Conservation (phyloP, 2,888 invertebrate species). For the Chloromyia formosa region DNA sequence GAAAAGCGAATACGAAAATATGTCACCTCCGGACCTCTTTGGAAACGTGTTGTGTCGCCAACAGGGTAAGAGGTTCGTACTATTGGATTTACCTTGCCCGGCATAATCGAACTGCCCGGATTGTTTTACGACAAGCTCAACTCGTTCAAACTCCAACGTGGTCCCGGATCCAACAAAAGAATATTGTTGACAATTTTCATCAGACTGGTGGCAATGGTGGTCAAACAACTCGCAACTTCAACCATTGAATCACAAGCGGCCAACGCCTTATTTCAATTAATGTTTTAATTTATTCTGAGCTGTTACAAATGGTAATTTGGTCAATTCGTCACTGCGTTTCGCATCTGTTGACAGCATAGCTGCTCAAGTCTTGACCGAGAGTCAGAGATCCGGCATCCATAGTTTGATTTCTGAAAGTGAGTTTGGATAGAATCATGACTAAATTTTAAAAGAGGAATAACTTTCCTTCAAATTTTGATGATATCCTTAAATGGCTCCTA, state of each 20-base stretch:
- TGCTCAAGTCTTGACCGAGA: conserved; percentile 97
- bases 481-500: conserved; percentile 85
- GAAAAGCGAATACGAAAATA: conserved; percentile 46
- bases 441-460: neutral
- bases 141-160: conserved; percentile 95
- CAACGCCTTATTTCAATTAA: conserved; percentile 97
- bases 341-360: conserved; percentile 91
- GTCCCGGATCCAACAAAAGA: conserved; percentile 92
- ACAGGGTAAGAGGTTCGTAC: conserved; percentile 98
- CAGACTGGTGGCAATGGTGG: conserved; percentile 88
- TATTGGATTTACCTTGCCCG: conserved; percentile 99
- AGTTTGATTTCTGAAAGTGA: conserved; percentile 70
- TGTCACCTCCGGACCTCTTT: conserved; percentile 65
- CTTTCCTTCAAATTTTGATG: conserved; percentile 84
- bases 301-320: conserved; percentile 88
- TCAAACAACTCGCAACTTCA: conserved; percentile 93
- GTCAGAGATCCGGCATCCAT: conserved; percentile 96
- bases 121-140: conserved; percentile 96
- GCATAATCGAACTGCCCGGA: conserved; percentile 99
- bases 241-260: conserved; percentile 93
- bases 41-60: conserved; percentile 96
- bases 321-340: conserved; percentile 79
- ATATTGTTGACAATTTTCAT: conserved; percentile 98
- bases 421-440: neutral
- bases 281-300: conserved; percentile 99